Conservation (phyloP, 2,888 invertebrate genomes). For the Acleris laterana region DNA sequence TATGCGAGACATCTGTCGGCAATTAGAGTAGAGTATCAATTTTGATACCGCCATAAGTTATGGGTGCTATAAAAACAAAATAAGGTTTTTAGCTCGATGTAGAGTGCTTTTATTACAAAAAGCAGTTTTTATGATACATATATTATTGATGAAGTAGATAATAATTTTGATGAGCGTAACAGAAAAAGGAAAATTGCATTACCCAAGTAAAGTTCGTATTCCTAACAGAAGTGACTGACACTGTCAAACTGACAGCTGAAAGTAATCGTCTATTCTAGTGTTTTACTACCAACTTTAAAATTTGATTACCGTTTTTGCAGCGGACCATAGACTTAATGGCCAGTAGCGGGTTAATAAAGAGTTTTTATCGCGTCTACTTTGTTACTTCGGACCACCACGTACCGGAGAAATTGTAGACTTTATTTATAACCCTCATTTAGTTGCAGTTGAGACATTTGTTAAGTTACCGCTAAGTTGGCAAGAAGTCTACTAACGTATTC, state of each 20-base stretch:
- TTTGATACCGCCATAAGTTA: slow-evolving; percentile 51
- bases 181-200: no score
- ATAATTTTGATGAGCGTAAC: no score
- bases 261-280: no score
- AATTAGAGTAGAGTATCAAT: slow-evolving; percentile 58
- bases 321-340: no score
- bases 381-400: slow-evolving; percentile 3
- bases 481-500: slow-evolving; percentile 22
- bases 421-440: slow-evolving; percentile 48
- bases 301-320: not conserved
- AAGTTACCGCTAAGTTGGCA: slow-evolving; percentile 19
- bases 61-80: slow-evolving; percentile 45
- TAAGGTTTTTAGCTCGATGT: slow-evolving; percentile 15
- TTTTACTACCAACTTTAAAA: not conserved
- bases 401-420: slow-evolving; percentile 32
- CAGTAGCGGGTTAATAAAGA: not conserved
- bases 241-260: no score
- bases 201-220: no score
- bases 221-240: no score
- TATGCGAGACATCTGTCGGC: slow-evolving; percentile 52
- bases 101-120: not conserved
- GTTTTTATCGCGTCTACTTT: slow-evolving; percentile 8
- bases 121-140: not conserved
- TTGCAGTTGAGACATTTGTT: slow-evolving; percentile 34
- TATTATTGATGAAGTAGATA: not conserved